A percentile compares a stretch with the other conserved stretches of the same genome.
Conservation (phyloP, 2,113 vertebrate genomes). For the Oophaga pumilio region DNA sequence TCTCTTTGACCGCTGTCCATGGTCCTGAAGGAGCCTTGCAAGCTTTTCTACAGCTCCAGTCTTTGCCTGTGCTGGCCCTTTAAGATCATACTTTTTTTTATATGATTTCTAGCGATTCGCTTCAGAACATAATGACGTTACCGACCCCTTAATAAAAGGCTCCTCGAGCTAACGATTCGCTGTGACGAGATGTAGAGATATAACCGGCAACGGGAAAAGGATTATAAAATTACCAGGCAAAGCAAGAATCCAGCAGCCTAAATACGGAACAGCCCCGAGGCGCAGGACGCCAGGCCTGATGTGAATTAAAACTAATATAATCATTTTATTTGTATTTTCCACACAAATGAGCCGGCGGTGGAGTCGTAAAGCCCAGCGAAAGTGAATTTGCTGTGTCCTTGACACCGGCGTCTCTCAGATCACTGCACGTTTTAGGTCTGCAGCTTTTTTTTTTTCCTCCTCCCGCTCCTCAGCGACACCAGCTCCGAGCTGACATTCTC, state of each 20-base stretch:
- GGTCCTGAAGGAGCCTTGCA: background rate
- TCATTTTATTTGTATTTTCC: slow-evolving; percentile 51
- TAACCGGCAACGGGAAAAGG: background rate
- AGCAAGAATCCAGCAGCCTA: slow-evolving; percentile 44
- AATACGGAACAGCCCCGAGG: slow-evolving; percentile 35
- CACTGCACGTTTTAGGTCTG: slow-evolving; percentile 28
- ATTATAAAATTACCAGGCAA: slow-evolving; percentile 17
- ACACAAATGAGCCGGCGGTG: slow-evolving; percentile 29
- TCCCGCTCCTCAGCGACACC: background rate
- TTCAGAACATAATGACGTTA: background rate
- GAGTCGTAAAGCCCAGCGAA: slow-evolving; percentile 37
- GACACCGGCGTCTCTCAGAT: slow-evolving; percentile 33
- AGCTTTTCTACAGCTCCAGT: background rate
- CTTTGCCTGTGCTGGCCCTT: background rate
- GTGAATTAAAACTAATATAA: slow-evolving; percentile 48
- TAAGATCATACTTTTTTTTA: background rate
- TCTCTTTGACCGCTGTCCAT: too few relatives aligned
- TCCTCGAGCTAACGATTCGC: background rate
- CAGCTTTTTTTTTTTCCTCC: background rate
- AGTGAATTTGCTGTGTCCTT: slow-evolving; percentile 33
- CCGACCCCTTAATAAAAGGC: slow-evolving; percentile 16
- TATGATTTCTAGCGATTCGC: background rate
- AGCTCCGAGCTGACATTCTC: slow-evolving; percentile 46
- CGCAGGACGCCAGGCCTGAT: slow-evolving; percentile 17
- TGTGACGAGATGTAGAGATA: background rate